A percentile compares a stretch with the other conserved stretches of the same genome.
Conservation (phyloP, 2,888 invertebrate genomes). For the Seira ritae region DNA sequence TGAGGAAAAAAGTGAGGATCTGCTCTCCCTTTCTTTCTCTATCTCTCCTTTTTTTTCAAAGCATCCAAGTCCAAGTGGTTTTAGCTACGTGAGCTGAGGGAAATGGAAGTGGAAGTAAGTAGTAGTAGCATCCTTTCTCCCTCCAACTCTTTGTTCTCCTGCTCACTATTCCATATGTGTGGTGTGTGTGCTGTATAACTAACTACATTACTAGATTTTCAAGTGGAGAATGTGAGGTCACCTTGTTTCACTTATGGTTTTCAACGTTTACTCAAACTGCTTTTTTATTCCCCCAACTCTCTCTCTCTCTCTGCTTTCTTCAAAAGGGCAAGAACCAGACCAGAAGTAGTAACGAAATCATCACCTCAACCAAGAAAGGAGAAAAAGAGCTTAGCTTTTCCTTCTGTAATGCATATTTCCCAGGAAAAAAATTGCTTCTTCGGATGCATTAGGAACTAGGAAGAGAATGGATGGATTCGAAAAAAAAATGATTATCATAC, state of each 20-base stretch:
- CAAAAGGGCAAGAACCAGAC: neutral
- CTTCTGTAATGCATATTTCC: neutral
- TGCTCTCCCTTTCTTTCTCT: conserved; percentile 17
- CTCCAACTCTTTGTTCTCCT: conserved; percentile 22
- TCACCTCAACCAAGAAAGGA: neutral
- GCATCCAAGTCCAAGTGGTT: conserved; percentile 62
- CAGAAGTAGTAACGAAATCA: conserved; percentile 11
- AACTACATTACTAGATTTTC: conserved; percentile 18
- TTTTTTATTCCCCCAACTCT: conserved; percentile 12
- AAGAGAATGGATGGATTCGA: conserved; percentile 20
- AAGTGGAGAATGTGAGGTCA: conserved; percentile 30
- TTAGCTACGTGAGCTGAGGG: conserved; percentile 62
- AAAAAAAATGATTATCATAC: neutral
- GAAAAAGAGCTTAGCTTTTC: neutral
- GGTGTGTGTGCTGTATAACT: neutral
- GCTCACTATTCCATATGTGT: conserved; percentile 18
- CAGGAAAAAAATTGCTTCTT: neutral
- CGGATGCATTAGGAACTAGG: conserved; percentile 26
- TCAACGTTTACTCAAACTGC: conserved; percentile 1
- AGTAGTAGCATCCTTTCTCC: conserved; percentile 27
- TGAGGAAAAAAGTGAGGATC: conserved; percentile 56
- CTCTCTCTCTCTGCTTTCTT: too few species aligned
- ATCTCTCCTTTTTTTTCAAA: conserved; percentile 9
- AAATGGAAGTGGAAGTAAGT: conserved; percentile 42
- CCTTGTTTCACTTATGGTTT: conserved; percentile 38